Evolutionary conservation across 2,888 invertebrate species (phyloP), one percentile per base, ranked within the genome.

Genomic region (Empis livida): DNA sequence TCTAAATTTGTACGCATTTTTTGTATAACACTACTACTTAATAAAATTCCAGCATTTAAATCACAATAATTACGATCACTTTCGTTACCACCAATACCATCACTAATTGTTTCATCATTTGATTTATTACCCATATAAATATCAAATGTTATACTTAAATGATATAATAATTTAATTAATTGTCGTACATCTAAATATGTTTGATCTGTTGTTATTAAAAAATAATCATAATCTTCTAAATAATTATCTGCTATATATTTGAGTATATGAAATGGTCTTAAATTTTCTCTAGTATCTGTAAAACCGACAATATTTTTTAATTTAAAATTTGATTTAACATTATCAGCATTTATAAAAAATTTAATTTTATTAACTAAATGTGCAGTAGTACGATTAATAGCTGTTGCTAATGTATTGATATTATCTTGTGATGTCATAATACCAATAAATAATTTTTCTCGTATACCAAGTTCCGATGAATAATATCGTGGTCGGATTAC

Each of bases 391-490:
- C 79, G 82, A 70, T 96, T 96, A n/a, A 93, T 71, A 13, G 92
- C 90, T 32, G 83, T 73, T 0, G 87, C 87, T 54, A 84, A 75
- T 35, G 76, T 78, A 49, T 82, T 78, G 16, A 82, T 79, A 60
- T 77, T 84, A 44, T 80, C 79, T 58, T 81, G 80, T 2, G 81
- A 80, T 15, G 86, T 88, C 59, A 95, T 73, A 35, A 94, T 83
- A 15, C 86, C 92, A 31, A 92, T 80, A 61, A 95, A 86, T 13
- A 95, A 65, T 61, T 90, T 89, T 55, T 90, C 89, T 51, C 86
- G 77, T 57, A 96, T 94, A 15, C 93, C 95, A 47, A 97, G 76
- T 67, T 97, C 97, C 0, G 95, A 92, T 43, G 90, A 91, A 63
- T 92, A 94, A 72, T 93, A 97, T 17, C 95, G 76, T 1, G 95